Evolutionary conservation across 2,113 vertebrate species (phyloP).

Genomic region (Xerus inauris): DNA sequence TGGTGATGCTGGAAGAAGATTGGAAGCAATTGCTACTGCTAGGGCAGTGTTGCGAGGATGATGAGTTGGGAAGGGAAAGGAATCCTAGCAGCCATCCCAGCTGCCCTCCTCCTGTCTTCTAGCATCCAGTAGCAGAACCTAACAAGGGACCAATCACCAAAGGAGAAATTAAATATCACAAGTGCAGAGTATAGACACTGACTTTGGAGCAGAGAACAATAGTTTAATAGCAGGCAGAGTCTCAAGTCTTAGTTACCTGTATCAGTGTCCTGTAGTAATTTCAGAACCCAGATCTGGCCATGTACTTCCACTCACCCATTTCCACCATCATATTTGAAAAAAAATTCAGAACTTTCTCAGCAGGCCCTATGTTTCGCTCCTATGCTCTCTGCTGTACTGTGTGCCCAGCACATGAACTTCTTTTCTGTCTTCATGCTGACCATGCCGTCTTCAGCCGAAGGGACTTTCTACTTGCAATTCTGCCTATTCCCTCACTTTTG

Average conservation of each 20-base stretch:
- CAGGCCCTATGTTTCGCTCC: fast-evolving
- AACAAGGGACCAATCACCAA: neutral
- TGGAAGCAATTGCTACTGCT: neutral
- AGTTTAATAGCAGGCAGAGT: neutral
- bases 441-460: fast-evolving
- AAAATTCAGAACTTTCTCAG: neutral
- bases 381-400: neutral
- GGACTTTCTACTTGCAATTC: neutral
- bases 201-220: neutral
- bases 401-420: no score
- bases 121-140: neutral
- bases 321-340: neutral
- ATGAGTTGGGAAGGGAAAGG: neutral
- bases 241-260: neutral
- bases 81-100: neutral
- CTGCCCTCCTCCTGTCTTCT: neutral
- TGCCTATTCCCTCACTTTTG: neutral
- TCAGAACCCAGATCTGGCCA: neutral
- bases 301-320: no score
- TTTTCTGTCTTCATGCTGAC: neutral
- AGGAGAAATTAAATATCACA: neutral
- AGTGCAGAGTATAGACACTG: neutral
- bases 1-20: neutral
- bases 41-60: neutral
- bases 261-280: fast-evolving